Percentiles rank a stretch among this genome's conserved stretches.
These are phyloP conservation scores for Penaeus indicus DNA, from an alignment of 1,140 invertebrate genomes.

Conservation along the genomic window DNA sequence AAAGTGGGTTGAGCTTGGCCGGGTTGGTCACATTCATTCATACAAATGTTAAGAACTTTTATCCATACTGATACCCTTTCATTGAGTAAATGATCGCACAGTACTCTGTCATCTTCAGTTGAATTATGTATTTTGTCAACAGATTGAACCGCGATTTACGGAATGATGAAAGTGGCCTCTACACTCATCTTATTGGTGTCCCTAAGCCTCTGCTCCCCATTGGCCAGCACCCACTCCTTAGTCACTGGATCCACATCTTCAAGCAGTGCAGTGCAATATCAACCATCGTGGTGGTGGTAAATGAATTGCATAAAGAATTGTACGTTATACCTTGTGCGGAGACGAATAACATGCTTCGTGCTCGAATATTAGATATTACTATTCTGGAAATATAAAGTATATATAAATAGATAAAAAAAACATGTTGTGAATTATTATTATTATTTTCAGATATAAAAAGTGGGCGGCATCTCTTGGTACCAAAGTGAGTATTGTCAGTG, in stretches of 20 bases:
- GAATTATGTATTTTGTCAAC: not conserved
- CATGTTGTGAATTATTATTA: not conserved
- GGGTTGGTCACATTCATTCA: no score
- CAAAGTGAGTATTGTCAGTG: constrained; percentile 44
- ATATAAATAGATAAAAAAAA: not conserved
- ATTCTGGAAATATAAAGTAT: not conserved
- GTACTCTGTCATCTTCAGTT: no score
- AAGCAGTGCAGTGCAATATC: constrained; percentile 12
- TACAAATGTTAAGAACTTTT: no score
- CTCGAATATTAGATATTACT: not conserved
- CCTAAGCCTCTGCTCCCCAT: constrained; percentile 45
- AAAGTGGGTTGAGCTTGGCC: no score
- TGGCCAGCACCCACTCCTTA: constrained; percentile 24
- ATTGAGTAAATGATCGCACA: no score
- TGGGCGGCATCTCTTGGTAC: constrained; percentile 33
- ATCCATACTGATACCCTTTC: no score
- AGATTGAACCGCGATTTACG: constrained; percentile 40
- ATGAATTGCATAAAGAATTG: constrained; percentile 47
- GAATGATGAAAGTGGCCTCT: constrained; percentile 28
- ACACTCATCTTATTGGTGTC: constrained; percentile 32
- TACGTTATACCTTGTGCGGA: not conserved
- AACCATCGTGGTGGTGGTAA: constrained; percentile 50
- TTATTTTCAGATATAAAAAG: constrained; percentile 39
- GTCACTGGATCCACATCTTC: constrained; percentile 39
- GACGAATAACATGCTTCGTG: no score